Conservation (phyloP, 2,113 vertebrate genomes). For the Anser cygnoides region DNA sequence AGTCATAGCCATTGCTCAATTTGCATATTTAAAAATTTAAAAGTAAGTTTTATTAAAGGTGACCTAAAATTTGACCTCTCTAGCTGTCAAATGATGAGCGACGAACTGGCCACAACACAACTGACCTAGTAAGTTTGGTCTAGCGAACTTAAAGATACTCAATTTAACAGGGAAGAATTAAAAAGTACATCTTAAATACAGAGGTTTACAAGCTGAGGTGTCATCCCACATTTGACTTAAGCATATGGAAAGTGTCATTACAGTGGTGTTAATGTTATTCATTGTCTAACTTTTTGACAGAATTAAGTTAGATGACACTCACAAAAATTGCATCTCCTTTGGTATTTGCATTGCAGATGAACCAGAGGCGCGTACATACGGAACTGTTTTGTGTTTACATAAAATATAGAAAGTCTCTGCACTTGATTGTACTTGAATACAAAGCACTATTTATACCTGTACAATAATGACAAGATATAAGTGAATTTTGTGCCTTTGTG, state of each 20-base stretch:
- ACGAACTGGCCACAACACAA: constrained; percentile 45
- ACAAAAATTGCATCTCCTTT: constrained; percentile 66
- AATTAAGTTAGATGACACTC: constrained; percentile 66
- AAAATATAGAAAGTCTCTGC: constrained; percentile 77
- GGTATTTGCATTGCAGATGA: constrained; percentile 67
- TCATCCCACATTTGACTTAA: constrained; percentile 64
- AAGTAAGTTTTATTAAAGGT: constrained; percentile 51
- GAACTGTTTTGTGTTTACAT: constrained; percentile 84
- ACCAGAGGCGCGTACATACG: constrained; percentile 70
- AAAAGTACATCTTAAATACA: constrained; percentile 53
- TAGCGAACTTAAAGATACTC: constrained; percentile 36
- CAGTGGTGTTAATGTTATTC: constrained; percentile 55
- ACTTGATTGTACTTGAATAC: constrained; percentile 85
- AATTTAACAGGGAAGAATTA: no score
- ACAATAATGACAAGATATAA: constrained; percentile 73
- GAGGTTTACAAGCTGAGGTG: constrained; percentile 69
- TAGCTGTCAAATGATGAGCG: constrained; percentile 60
- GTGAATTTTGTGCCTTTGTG: constrained; percentile 77
- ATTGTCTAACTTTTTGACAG: constrained; percentile 66
- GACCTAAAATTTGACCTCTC: constrained; percentile 46
- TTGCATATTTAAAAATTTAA: constrained; percentile 50
- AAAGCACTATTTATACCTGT: constrained; percentile 84
- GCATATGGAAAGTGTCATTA: constrained; percentile 52
- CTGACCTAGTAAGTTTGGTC: constrained; percentile 53
- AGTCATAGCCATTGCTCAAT: constrained; percentile 49